A percentile compares a stretch with the other conserved stretches of the same genome.
phyloP scores from a whole-genome alignment of 64 coral and sea anemone genomes.

The Montipora capricornis region DNA sequence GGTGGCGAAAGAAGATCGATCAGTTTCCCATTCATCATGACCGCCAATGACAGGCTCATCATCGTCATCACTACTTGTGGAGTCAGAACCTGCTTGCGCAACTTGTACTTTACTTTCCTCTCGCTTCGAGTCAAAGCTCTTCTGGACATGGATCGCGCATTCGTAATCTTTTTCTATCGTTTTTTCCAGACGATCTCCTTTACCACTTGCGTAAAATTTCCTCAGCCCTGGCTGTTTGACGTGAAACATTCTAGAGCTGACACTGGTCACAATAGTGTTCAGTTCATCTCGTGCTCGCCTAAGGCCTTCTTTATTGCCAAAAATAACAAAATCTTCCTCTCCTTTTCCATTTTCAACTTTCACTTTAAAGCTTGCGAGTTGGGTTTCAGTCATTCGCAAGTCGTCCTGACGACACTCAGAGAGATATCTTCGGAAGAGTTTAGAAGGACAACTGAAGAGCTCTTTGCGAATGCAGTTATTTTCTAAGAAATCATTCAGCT shows the following conservation, averaged over 20 bases:
- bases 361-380: conserved; percentile 33
- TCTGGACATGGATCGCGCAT: conserved; percentile 37
- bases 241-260: background rate
- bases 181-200: conserved; percentile 25
- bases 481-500: conserved; percentile 42
- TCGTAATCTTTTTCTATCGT: conserved; percentile 47
- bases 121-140: background rate
- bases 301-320: conserved; percentile 57
- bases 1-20: background rate
- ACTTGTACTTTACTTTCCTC: background rate
- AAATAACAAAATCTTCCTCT: conserved; percentile 46
- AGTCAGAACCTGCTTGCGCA: background rate
- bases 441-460: background rate
- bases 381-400: conserved; percentile 22
- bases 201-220: conserved; percentile 34
- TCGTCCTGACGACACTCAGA: conserved; percentile 41
- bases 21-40: background rate
- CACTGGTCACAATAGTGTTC: background rate
- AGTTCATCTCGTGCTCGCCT: background rate
- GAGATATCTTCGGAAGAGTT: conserved; percentile 32
- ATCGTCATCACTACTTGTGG: background rate
- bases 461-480: conserved; percentile 29
- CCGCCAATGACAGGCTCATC: background rate
- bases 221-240: conserved; percentile 51
- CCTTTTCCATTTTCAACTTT: background rate